These are phyloP conservation scores for Plagodis dolabraria DNA, from an alignment of 2,888 invertebrate species.

Conservation along the genomic window DNA sequence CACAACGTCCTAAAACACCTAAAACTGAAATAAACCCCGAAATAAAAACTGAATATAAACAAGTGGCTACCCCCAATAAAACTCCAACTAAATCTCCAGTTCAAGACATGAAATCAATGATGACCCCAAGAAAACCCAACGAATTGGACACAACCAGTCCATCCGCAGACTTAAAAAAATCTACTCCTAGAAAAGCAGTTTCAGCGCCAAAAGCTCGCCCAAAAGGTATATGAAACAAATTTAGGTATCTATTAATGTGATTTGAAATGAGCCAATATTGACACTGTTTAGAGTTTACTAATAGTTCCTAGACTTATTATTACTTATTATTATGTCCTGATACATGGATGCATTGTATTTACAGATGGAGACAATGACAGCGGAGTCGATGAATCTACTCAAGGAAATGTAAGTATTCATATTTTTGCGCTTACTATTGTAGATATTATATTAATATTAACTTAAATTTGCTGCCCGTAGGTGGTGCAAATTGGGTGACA, in stretches of 20 bases:
- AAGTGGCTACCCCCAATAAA: conserved; percentile 53
- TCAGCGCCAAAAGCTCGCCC: conserved; percentile 75
- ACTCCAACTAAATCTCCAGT: conserved; percentile 62
- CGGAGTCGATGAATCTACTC: conserved; percentile 92
- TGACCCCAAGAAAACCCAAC: conserved; percentile 68
- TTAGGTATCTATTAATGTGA: conserved; percentile 4
- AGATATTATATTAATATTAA: too few relatives aligned
- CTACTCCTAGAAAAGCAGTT: conserved; percentile 70
- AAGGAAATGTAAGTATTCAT: conserved; percentile 88
- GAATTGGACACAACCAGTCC: conserved; percentile 64
- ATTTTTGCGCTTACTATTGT: too few relatives aligned
- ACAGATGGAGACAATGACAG: conserved; percentile 94
- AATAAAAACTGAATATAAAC: conserved; percentile 37
- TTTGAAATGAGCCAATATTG: conserved; percentile 64
- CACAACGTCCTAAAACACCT: conserved; percentile 71
- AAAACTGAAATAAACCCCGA: conserved; percentile 63
- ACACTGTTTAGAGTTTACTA: too few relatives aligned
- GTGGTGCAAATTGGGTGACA: too few relatives aligned
- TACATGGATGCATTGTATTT: conserved; percentile 58
- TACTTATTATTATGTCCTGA: too few relatives aligned
- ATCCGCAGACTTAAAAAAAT: conserved; percentile 64
- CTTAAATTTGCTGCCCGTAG: too few relatives aligned
- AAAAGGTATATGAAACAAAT: conserved; percentile 66
- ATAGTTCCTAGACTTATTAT: too few relatives aligned
- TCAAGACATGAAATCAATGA: conserved; percentile 55